Base-by-base conservation (phyloP, 2,797 vertebrate genomes). In the Cyprinodon diabolis region DNA sequence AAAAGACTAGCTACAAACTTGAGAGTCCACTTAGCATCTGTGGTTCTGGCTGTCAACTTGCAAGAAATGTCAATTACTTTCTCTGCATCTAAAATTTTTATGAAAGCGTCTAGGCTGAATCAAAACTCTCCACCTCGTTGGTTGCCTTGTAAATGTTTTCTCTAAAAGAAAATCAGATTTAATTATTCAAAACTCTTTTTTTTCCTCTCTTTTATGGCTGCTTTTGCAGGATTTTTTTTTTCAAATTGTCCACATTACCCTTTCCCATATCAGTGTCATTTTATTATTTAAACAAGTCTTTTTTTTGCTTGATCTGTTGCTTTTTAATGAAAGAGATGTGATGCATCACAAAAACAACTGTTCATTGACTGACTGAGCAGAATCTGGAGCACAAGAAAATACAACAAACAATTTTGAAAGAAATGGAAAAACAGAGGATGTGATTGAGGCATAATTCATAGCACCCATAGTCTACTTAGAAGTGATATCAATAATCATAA, bases 41-140 rank as follows among this genome's bases (percentile, higher is more conserved):
- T 83, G 87, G 86, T 90, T 90, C 80, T 86, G 88, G 87, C 90
- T 93, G 93, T 89, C 90, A 94, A 93, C 89, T 91, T 89, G 86
- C 57, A 69, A 91, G 91, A 94, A 93, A 93, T 86, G 91, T 93
- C 92, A 92, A 93, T 93, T 91, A 93, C 87, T 92, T 86, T 85
- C 85, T 58, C 81, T 21, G 70, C 81, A 78, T 91, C 84, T 94
- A 82, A 94, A 94, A 93, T 72, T 94, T 95, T 94, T 82, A 95
- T 94, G 91, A 95, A 89, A 90, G 89, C 91, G 90, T 85, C 86
- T 80, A 77, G 82, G 72, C 87, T 86, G 82, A 89, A 92, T 94
- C 90, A 95, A 95, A 95, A 89, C 68, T 80, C 90, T 92, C 86
- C 85, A 88, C 90, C 87, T 85, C 90, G 84, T 48, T 56, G 72